These are phyloP conservation scores for Hippolais icterina DNA, from an alignment of 2,113 vertebrate genomes.

Conservation along the genomic window DNA sequence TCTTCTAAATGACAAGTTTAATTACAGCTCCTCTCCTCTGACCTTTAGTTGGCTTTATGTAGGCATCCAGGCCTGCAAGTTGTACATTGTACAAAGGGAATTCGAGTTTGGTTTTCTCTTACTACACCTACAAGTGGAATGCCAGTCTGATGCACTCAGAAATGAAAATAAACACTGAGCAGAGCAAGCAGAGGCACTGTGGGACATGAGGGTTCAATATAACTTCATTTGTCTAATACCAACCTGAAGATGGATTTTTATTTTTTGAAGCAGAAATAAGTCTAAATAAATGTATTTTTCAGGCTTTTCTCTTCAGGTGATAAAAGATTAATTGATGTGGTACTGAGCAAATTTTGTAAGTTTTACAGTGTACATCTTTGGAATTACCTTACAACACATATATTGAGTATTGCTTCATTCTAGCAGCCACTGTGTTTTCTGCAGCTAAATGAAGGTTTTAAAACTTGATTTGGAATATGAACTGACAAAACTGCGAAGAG, in stretches of 20 bases:
- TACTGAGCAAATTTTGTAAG: background rate
- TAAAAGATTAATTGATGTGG: background rate
- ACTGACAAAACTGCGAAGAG: background rate
- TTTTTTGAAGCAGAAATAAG: background rate
- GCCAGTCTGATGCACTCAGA: constrained; percentile 24
- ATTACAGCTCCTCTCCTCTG: constrained; percentile 39
- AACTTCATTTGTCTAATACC: background rate
- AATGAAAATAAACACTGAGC: constrained; percentile 25
- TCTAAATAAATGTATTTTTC: background rate
- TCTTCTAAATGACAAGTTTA: background rate
- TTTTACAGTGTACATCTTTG: background rate
- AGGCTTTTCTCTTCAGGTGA: background rate
- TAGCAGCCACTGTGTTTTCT: background rate
- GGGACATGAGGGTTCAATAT: background rate
- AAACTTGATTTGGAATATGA: background rate
- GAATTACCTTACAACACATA: background rate
- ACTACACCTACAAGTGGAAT: constrained; percentile 45
- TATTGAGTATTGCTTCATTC: background rate
- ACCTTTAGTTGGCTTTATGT: constrained; percentile 38
- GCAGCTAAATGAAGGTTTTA: background rate
- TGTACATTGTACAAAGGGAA: background rate
- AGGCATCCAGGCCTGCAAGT: constrained; percentile 20
- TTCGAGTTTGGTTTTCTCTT: background rate
- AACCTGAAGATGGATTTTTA: background rate
- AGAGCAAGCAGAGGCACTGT: background rate